phyloP scores from a whole-genome alignment of 2,888 invertebrate genomes.

The Pollenia griseotomentosa region DNA sequence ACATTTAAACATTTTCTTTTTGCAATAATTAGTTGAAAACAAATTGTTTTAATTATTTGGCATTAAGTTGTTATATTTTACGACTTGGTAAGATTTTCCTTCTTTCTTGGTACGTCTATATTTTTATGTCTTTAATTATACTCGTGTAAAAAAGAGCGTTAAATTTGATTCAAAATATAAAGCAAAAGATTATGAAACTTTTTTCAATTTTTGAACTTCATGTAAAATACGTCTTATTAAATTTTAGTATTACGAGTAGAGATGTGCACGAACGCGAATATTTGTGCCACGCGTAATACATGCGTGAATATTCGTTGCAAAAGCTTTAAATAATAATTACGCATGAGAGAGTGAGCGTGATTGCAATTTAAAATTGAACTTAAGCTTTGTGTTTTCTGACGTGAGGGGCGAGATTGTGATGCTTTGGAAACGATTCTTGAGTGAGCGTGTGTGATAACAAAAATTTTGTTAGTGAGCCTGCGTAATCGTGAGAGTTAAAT shows the following conservation, averaged over 20 bases:
- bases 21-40: constrained; percentile 61
- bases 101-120: constrained; percentile 1
- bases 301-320: no score
- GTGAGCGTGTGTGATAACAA: no score
- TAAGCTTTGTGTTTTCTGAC: no score
- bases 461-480: no score
- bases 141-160: background rate
- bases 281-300: no score
- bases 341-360: no score
- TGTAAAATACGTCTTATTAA: constrained; percentile 51
- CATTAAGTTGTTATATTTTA: constrained; percentile 63
- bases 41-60: constrained; percentile 66
- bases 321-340: no score
- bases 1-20: constrained; percentile 21
- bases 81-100: constrained; percentile 44
- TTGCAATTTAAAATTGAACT: no score
- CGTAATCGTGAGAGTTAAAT: no score
- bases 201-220: constrained; percentile 10
- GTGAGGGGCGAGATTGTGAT: no score
- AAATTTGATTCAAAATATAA: constrained; percentile 45
- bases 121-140: constrained; percentile 54
- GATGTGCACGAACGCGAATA: no score
- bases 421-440: no score
- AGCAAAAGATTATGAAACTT: constrained; percentile 45
- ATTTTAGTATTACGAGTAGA: constrained; percentile 15